Evolutionary conservation across 2,113 vertebrate species (phyloP).

Genomic region (Indri indri): DNA sequence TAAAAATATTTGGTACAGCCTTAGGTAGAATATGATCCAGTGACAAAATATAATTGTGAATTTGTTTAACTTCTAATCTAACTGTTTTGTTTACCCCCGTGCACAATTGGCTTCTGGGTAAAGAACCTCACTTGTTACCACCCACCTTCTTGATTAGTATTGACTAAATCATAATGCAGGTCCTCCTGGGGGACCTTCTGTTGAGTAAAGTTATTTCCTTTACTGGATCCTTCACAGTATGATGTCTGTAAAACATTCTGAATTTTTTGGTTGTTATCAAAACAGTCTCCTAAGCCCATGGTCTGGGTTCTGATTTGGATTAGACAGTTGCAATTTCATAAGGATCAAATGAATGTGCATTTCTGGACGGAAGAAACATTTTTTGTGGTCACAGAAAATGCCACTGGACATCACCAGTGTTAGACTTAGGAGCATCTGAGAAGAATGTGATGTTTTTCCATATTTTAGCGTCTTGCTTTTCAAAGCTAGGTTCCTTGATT

Average conservation of each 20-base stretch:
- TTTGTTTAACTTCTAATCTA: slow-evolving; percentile 72
- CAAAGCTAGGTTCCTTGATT: slow-evolving; percentile 66
- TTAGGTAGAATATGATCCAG: slow-evolving; percentile 79
- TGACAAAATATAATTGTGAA: slow-evolving; percentile 80
- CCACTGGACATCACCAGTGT: slow-evolving; percentile 67
- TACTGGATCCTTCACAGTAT: slow-evolving; percentile 68
- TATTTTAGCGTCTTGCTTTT: slow-evolving; percentile 64
- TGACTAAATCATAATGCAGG: slow-evolving; percentile 71
- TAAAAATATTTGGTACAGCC: slow-evolving; percentile 74
- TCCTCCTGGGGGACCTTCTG: slow-evolving; percentile 61
- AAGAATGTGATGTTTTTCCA: slow-evolving; percentile 70
- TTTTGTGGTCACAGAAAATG: slow-evolving; percentile 76
- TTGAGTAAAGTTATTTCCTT: slow-evolving; percentile 77
- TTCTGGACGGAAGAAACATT: slow-evolving; percentile 75
- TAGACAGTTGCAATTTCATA: slow-evolving; percentile 71
- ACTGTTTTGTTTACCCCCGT: slow-evolving; percentile 79
- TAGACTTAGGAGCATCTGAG: slow-evolving; percentile 61
- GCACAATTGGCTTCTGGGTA: slow-evolving; percentile 57
- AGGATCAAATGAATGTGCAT: slow-evolving; percentile 69
- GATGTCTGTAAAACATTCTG: slow-evolving; percentile 76
- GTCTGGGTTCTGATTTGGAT: slow-evolving; percentile 67
- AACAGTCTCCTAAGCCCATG: slow-evolving; percentile 75
- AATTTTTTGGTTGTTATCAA: slow-evolving; percentile 77
- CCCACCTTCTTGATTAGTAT: slow-evolving; percentile 76
- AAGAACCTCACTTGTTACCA: slow-evolving; percentile 68